Base-by-base conservation (phyloP, 2,888 invertebrate genomes). In the Dryomyza anilis region DNA sequence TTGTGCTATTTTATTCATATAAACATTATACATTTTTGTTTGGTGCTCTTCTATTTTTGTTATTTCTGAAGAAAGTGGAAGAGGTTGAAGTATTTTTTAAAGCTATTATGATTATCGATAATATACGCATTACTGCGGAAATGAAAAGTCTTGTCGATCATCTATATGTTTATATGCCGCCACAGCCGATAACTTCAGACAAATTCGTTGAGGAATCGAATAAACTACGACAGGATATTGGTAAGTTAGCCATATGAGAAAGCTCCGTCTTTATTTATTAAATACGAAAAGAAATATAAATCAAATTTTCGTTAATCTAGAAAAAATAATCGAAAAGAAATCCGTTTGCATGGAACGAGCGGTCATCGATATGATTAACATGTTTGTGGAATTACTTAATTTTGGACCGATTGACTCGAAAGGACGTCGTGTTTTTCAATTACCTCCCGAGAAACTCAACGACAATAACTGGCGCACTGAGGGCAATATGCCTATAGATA, bases 311-410 rank as follows among this genome's bases (percentile, higher is more conserved):
- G n/a, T 33, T 8, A 43, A n/a, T 43, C 12, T 56, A 82, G 86
- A 85, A 14, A 78, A 78, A 57, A 85, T 86, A 58, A 77, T 89
- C 5, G 86, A 88, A 75, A 80, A 85, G 48, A 88, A 87, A 78
- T 89, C 89, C 0, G 83, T 85, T n/a, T 86, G 87, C 23, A 90
- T 90, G 27, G 94, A 94, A 83, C 87, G 88, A 67, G 90, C 93
- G 29, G 92, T 91, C 0, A 88, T 90, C 46, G 91, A 91, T 72
- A 85, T 95, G 33, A 89, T 94, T 27, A 87, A 92, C 71, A 90
- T 91, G 82, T 93, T 94, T 74, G 84, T 93, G 66, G 86, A 86
- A 29, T 86, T 88, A 33, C 65, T 80, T 10, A 74, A 81, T 5
- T 78, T 80, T 55, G 76, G 76, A 1, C 68, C 67, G 0, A 30